phyloP scores from a whole-genome alignment of 2,797 vertebrate genomes.

The Spondyliosoma cantharus region DNA sequence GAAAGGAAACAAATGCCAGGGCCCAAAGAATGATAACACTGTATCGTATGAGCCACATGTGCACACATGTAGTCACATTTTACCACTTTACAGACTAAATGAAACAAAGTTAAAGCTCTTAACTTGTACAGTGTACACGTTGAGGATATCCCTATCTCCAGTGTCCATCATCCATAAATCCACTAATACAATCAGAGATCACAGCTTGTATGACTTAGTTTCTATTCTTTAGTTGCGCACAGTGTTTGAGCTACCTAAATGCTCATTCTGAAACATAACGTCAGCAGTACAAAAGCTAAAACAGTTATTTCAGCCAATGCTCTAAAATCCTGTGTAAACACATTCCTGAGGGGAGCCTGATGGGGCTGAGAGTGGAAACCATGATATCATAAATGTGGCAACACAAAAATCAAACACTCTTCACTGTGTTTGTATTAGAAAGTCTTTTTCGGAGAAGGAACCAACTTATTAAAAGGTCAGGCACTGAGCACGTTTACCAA shows the following conservation, averaged over 20 bases:
- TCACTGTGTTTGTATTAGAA: slow-evolving; percentile 49
- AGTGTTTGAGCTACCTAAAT: background rate
- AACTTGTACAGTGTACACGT: too few relatives aligned
- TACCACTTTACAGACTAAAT: background rate
- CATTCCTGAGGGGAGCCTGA: slow-evolving; percentile 5
- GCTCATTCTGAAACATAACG: slow-evolving; percentile 1
- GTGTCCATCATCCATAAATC: background rate
- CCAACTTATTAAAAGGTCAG: slow-evolving; percentile 56
- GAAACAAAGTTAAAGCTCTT: background rate
- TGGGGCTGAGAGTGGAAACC: slow-evolving; percentile 40
- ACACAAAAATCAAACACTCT: slow-evolving; percentile 43
- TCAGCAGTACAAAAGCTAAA: slow-evolving; percentile 12
- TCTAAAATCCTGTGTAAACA: slow-evolving; percentile 27
- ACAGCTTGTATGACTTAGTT: background rate
- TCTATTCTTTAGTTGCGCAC: background rate
- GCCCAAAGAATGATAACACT: slow-evolving; percentile 8
- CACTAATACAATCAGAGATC: background rate
- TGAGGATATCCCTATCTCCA: background rate
- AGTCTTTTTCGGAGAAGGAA: slow-evolving; percentile 42
- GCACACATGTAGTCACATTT: background rate
- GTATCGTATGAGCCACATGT: slow-evolving; percentile 3
- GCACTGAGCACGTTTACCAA: slow-evolving; percentile 25
- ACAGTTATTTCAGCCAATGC: slow-evolving; percentile 16
- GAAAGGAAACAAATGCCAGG: slow-evolving; percentile 47
- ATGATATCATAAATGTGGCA: slow-evolving; percentile 46